Evolutionary conservation across 1,140 invertebrate genomes (phyloP).

Genomic region (Polyergus mexicanus): DNA sequence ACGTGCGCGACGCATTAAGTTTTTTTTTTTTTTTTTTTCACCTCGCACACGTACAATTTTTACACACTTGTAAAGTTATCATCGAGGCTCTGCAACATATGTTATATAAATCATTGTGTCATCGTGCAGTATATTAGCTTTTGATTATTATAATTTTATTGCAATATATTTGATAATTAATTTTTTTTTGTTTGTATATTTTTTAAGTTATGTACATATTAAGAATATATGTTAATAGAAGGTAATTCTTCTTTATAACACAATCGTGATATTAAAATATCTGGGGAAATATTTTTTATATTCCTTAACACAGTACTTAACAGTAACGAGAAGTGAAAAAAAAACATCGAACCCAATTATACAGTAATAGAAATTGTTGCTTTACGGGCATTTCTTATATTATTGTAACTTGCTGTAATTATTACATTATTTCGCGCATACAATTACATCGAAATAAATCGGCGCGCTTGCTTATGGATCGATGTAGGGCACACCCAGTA

Average conservation of each 20-base stretch:
- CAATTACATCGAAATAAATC: constrained; percentile 26
- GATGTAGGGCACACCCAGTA: constrained; percentile 67
- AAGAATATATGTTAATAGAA: not conserved
- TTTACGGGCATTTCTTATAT: not conserved
- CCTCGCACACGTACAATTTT: not conserved
- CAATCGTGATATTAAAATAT: not conserved
- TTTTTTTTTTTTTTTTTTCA: constrained; percentile 4
- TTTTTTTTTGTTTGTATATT: not conserved
- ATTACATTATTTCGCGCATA: not conserved
- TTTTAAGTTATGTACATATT: no score
- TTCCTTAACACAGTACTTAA: not conserved
- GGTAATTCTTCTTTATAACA: not conserved
- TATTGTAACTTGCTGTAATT: not conserved
- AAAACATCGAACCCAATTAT: not conserved
- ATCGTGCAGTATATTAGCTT: not conserved
- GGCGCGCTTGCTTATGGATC: not conserved
- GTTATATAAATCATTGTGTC: not conserved
- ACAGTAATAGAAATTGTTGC: not conserved
- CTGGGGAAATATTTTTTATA: not conserved
- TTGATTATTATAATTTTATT: not conserved
- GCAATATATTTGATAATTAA: not conserved
- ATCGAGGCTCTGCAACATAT: not conserved
- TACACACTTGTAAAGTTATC: not conserved
- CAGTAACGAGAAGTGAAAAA: not conserved
- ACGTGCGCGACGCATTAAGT: not conserved